Conservation (phyloP, 2,888 invertebrate species). For the Trachelus tabidus region DNA sequence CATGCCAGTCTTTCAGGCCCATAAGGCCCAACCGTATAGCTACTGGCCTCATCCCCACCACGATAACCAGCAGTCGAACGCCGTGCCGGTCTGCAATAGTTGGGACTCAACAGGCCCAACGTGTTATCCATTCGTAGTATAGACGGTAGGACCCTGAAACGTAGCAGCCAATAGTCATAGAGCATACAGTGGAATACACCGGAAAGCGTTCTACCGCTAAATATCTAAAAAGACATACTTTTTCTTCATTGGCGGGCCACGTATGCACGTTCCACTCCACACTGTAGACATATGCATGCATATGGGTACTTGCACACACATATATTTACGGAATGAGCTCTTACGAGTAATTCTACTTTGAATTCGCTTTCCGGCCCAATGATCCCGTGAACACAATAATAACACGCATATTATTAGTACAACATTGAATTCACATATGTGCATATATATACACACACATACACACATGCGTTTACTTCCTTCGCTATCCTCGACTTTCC, state of each 20-base stretch:
- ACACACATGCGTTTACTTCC: not conserved
- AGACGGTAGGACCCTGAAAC: constrained; percentile 9
- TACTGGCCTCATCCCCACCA: not conserved
- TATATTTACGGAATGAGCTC: not conserved
- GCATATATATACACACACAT: not conserved
- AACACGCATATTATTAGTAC: not conserved
- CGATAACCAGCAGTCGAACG: not conserved
- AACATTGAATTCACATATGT: not conserved
- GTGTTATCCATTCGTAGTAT: not conserved
- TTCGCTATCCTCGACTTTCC: not conserved
- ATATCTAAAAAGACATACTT: not conserved
- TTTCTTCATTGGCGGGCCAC: not conserved
- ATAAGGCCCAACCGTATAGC: not conserved
- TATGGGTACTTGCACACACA: not conserved
- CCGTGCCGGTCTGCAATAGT: not conserved
- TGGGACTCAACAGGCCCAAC: constrained; percentile 15
- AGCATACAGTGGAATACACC: constrained; percentile 24
- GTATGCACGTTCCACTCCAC: not conserved
- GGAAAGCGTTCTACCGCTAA: constrained; percentile 20
- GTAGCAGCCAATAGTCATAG: constrained; percentile 21
- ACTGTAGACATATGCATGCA: not conserved
- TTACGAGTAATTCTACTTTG: not conserved
- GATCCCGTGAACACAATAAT: not conserved
- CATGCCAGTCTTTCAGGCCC: constrained; percentile 14
- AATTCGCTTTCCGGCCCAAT: not conserved